Evolutionary conservation across 2,797 vertebrate species (phyloP).

Genomic region (Pseudochirops cupreus): DNA sequence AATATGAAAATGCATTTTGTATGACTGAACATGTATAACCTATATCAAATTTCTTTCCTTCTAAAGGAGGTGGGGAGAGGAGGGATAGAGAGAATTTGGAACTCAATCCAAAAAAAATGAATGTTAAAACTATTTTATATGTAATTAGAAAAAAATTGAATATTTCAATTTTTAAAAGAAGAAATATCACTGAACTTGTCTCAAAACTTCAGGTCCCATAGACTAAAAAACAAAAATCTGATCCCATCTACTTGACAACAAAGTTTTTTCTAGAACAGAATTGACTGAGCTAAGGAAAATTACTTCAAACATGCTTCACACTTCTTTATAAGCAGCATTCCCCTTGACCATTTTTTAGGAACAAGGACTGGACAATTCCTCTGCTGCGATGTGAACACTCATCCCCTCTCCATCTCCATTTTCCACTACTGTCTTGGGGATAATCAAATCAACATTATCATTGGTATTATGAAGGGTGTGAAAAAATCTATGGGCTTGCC

Average conservation of each 20-base stretch:
- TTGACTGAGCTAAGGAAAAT: not conserved
- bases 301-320: not conserved
- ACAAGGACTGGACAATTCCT: not conserved
- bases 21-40: too few species aligned
- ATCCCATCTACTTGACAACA: not conserved
- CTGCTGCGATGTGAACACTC: not conserved
- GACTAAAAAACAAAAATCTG: not conserved
- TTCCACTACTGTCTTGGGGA: not conserved
- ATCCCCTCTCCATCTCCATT: not conserved
- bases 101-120: too few species aligned
- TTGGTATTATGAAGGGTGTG: not conserved
- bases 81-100: too few species aligned
- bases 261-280: not conserved
- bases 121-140: not conserved
- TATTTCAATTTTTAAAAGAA: not conserved
- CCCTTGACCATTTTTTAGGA: not conserved
- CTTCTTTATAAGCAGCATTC: not conserved
- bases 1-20: not conserved
- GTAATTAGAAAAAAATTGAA: not conserved
- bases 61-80: too few species aligned
- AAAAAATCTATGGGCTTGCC: not conserved
- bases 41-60: too few species aligned
- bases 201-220: not conserved
- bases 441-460: not conserved
- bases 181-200: not conserved